Conservation (phyloP, 2,797 vertebrate species). For the Megaceryle alcyon region DNA sequence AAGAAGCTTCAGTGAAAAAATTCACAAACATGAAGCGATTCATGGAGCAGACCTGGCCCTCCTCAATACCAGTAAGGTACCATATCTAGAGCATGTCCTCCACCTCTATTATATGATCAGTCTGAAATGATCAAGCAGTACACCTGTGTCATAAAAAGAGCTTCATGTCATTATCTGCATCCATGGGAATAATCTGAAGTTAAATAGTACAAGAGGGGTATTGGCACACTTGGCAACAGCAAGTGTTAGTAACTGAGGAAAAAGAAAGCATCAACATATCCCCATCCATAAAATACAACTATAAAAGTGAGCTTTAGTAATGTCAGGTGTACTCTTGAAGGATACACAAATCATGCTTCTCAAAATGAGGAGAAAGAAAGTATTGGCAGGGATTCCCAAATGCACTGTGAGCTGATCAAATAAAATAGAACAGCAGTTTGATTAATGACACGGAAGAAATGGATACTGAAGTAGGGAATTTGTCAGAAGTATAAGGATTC, state of each 20-base stretch:
- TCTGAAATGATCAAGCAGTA: background rate
- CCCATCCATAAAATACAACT: background rate
- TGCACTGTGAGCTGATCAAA: background rate
- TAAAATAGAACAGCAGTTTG: background rate
- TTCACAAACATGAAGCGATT: background rate
- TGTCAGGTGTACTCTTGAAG: background rate
- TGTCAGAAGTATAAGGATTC: background rate
- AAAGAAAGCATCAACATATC: background rate
- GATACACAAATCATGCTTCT: background rate
- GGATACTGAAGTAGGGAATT: background rate
- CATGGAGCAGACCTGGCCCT: background rate
- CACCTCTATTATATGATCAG: background rate
- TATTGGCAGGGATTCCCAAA: background rate
- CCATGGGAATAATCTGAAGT: background rate
- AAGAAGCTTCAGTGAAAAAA: background rate
- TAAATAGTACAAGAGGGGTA: background rate
- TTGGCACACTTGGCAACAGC: background rate
- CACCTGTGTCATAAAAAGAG: background rate
- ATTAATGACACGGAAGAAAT: background rate
- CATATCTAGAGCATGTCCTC: accelerated
- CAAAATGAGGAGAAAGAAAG: background rate
- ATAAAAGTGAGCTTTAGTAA: background rate
- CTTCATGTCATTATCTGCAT: background rate
- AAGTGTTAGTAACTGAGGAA: background rate
- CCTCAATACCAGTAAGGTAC: background rate